Base-by-base conservation (phyloP, 2,797 vertebrate genomes). In the Cuniculus paca region DNA sequence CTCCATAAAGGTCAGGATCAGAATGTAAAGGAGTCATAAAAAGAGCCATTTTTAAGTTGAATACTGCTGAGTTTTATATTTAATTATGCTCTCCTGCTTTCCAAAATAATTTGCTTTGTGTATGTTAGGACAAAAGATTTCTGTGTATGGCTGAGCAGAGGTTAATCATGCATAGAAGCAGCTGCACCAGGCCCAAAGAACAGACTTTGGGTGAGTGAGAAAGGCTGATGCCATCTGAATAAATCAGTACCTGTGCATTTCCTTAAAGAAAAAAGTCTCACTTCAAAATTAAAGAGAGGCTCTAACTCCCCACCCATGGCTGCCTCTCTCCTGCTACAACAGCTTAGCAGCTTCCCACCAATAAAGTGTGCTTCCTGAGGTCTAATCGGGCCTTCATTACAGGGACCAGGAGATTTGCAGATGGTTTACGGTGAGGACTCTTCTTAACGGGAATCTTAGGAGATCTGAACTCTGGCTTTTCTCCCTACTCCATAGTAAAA, bases 91-190 rank as follows among this genome's bases (percentile, higher is more conserved):
- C 98, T 98, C 98, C 98, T 88, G 98, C 99, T 99, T 99, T 99
- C 99, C 99, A 99, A 99, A 99, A 99, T 99, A 99, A 99, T 99
- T 99, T 99, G 99, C 99, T 99, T 99, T 99, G 99, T 99, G 99
- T 99, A 98, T 98, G 98, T 99, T 99, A 99, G 99, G 99, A 99
- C 99, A 99, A 99, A 99, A 99, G 99, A 99, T 99, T 99, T 98
- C 98, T 99, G 98, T 98, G 98, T 99, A 99, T 99, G 99, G 99
- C 99, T 99, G 99, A 99, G 99, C 99, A 99, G 99, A 99, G 99
- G 98, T 99, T 99, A 99, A 99, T 99, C 99, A 99, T 99, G 99
- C 99, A 99, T 99, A 99, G 98, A 99, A 98, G 98, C 99, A 99
- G 99, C 98, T 99, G 99, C 98, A 98, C 95, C 95, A 97, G 98